Evolutionary conservation across 2,888 invertebrate genomes (phyloP), one percentile per base, ranked within the genome.

Genomic region (Pterostichus niger): DNA sequence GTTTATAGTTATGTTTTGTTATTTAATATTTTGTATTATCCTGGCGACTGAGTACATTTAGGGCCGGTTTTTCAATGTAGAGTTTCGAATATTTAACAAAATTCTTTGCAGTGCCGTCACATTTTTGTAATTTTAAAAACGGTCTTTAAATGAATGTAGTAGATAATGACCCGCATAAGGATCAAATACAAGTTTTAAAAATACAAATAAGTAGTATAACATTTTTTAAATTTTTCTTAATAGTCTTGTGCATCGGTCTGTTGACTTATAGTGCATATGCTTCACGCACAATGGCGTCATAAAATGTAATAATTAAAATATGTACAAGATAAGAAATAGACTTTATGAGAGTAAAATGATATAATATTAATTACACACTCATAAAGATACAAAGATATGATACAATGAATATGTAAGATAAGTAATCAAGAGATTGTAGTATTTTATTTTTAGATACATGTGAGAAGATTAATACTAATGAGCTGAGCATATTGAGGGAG

Each of bases 381-480:
- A 24, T 59, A 59, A 59, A 59, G 59, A 59, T 59, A 59, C 59
- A 31, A 7, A 4, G 59, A 59, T 59, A 59, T 24, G 31, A 59
- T 59, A 59, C 10, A 31, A 40, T 7, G 9, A 9, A 40, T 40
- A 40, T 40, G 9, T 40, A 40, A 40, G 40, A 40, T 40, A 40
- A 40, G 24, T 24, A 9, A 56, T 56, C 54, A 56, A 56, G 15
- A 56, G 17, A 59, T 59, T 59, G 59, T 24, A 40, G 40, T 40
- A 40, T 40, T 40, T 40, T 40, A 40, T 40, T 7, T 40, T 40
- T 40, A 40, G 40, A 40, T 7, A 31, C 24, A 59, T 59, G 31
- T 24, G 59, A 31, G 59, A 59, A 59, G 59, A 59, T 59, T 31
- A 59, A 59, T 59, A 59, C 31, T 59, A 59, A 59, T 59, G 17